Conservation (phyloP, 2,888 invertebrate species). For the Tinea trinotella region DNA sequence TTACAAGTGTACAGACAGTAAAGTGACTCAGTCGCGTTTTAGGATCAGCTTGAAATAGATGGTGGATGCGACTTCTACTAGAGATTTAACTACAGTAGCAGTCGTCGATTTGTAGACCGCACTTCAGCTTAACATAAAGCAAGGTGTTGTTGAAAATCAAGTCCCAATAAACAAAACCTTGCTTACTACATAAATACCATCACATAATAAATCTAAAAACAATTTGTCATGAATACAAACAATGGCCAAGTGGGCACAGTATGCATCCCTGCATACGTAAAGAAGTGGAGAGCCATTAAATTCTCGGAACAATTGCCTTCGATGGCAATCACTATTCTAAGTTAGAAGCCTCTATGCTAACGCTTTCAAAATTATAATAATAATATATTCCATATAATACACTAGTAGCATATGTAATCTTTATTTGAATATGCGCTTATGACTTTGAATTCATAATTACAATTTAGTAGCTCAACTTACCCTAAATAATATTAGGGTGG, state of each 20-base stretch:
- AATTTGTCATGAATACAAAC: conserved; percentile 15
- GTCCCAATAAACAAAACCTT: no score
- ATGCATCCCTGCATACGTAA: conserved; percentile 15
- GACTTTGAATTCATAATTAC: no score
- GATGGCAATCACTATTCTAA: conserved; percentile 26
- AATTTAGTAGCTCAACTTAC: no score
- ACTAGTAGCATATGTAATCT: background rate
- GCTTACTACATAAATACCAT: background rate
- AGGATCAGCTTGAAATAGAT: no score
- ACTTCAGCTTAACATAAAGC: no score
- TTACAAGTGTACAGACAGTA: no score
- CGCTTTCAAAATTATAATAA: background rate
- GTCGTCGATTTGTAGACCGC: no score
- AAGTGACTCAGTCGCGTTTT: no score
- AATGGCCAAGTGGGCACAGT: conserved; percentile 13
- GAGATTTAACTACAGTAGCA: no score
- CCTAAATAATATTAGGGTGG: conserved; percentile 55
- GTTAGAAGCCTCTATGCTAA: conserved; percentile 8
- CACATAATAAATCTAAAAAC: conserved; percentile 14
- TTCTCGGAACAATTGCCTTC: conserved; percentile 20
- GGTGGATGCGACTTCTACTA: no score
- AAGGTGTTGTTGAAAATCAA: no score
- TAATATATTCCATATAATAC: background rate
- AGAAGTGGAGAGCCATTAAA: conserved; percentile 1
- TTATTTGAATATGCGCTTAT: background rate